Conservation (phyloP, 2,113 vertebrate species). For the Caracal caracal region DNA sequence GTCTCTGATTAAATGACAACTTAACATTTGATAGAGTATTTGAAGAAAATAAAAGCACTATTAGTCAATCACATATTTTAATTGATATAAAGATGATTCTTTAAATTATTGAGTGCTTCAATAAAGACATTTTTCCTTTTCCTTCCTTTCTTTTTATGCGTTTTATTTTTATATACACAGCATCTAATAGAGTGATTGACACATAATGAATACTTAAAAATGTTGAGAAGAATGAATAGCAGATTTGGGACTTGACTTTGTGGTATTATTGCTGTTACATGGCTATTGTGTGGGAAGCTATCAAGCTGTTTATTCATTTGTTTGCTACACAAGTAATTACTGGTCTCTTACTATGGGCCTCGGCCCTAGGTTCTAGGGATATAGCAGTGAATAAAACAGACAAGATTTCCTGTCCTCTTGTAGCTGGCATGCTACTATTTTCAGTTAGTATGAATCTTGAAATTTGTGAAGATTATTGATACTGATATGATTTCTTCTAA, state of each 20-base stretch:
- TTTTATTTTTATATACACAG: slow-evolving; percentile 19
- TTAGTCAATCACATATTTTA: background rate
- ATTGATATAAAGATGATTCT: background rate
- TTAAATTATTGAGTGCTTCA: background rate
- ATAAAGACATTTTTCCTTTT: background rate
- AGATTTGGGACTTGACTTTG: background rate
- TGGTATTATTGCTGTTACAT: background rate
- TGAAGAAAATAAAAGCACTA: background rate
- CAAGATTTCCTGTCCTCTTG: background rate
- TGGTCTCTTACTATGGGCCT: background rate
- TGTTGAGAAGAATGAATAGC: background rate
- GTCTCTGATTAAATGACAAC: background rate
- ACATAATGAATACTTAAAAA: background rate
- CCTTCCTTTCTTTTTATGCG: background rate
- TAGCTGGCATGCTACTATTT: background rate
- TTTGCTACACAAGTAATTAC: background rate
- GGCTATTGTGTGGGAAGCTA: background rate
- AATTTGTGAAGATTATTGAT: slow-evolving; percentile 7
- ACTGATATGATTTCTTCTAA: background rate
- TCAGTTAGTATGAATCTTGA: background rate
- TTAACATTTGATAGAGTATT: background rate
- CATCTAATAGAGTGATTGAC: background rate
- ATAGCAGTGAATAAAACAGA: background rate
- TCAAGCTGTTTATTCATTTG: background rate
- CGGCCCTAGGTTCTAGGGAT: background rate